A percentile compares a stretch with the other conserved stretches of the same genome.
Evolutionary conservation across 1,140 invertebrate species (phyloP).

Genomic region (Lordiphosa collinella): DNA sequence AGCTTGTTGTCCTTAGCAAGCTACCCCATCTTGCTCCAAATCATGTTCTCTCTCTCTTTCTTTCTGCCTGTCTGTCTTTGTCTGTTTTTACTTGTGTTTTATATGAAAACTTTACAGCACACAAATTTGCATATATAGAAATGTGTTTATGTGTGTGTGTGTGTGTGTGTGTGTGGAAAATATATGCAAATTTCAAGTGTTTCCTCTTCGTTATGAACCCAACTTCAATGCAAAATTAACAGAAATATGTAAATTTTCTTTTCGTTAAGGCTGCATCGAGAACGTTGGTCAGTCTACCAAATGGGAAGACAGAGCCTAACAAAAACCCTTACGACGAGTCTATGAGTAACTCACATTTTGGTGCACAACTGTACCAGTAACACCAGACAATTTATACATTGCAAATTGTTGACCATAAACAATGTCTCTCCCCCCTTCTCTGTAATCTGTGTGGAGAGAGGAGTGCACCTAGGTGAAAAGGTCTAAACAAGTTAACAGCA

Average conservation of each 20-base stretch:
- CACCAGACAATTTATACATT: conserved; percentile 13
- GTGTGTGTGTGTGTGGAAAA: conserved; percentile 53
- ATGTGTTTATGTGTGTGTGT: conserved; percentile 20
- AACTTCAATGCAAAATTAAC: conserved; percentile 78
- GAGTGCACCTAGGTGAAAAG: neutral
- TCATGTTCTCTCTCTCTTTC: conserved; percentile 50
- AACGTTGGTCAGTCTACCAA: conserved; percentile 39
- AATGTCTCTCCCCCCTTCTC: neutral
- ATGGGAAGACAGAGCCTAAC: conserved; percentile 48
- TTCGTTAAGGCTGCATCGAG: conserved; percentile 52
- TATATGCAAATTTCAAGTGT: conserved; percentile 79
- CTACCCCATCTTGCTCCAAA: conserved; percentile 45
- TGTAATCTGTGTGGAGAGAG: too few relatives aligned
- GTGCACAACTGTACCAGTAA: conserved; percentile 53
- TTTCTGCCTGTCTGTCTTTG: conserved; percentile 47
- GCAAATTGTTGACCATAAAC: conserved; percentile 48
- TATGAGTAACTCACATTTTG: conserved; percentile 29
- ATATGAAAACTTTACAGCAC: conserved; percentile 73
- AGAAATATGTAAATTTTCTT: conserved; percentile 78
- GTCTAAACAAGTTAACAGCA: too few relatives aligned
- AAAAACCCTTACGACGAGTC: conserved; percentile 15
- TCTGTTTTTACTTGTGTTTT: conserved; percentile 76
- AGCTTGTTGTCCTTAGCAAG: conserved; percentile 54
- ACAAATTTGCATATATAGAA: conserved; percentile 73
- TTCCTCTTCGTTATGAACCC: conserved; percentile 79